A percentile compares a stretch with the other conserved stretches of the same genome.
These are phyloP conservation scores for Phalacrocorax brasilianus DNA, from an alignment of 2,113 vertebrate genomes.

Conservation along the genomic window DNA sequence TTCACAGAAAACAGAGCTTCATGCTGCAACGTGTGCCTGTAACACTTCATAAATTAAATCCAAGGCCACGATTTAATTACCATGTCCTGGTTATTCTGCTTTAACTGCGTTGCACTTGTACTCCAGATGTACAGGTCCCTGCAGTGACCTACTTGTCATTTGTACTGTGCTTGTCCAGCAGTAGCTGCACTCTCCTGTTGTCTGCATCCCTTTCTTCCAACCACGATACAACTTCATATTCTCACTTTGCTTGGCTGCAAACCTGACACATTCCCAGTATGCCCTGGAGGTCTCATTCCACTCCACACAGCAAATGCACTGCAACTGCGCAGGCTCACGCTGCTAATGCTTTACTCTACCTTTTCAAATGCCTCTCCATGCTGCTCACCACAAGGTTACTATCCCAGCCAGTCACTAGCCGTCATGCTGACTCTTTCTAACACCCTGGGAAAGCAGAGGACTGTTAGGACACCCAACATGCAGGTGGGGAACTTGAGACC, in stretches of 20 bases:
- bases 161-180: background rate
- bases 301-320: background rate
- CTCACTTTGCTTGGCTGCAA: slow-evolving; percentile 41
- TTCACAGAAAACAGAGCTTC: slow-evolving; percentile 53
- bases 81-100: slow-evolving; percentile 27
- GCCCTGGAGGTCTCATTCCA: background rate
- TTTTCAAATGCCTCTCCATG: background rate
- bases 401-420: background rate
- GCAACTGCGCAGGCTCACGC: background rate
- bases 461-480: background rate
- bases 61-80: slow-evolving; percentile 50
- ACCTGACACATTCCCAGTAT: slow-evolving; percentile 14
- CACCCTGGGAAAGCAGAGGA: background rate
- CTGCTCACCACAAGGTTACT: background rate
- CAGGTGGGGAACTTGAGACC: background rate
- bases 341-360: background rate
- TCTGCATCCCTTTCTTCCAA: background rate
- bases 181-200: background rate
- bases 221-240: slow-evolving; percentile 3
- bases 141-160: slow-evolving; percentile 25
- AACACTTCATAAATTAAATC: slow-evolving; percentile 67
- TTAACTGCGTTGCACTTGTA: slow-evolving; percentile 14
- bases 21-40: slow-evolving; percentile 31
- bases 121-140: slow-evolving; percentile 31
- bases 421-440: background rate